Evolutionary conservation across 2,797 vertebrate genomes (phyloP).

Genomic region (Cirrhinus mrigala): DNA sequence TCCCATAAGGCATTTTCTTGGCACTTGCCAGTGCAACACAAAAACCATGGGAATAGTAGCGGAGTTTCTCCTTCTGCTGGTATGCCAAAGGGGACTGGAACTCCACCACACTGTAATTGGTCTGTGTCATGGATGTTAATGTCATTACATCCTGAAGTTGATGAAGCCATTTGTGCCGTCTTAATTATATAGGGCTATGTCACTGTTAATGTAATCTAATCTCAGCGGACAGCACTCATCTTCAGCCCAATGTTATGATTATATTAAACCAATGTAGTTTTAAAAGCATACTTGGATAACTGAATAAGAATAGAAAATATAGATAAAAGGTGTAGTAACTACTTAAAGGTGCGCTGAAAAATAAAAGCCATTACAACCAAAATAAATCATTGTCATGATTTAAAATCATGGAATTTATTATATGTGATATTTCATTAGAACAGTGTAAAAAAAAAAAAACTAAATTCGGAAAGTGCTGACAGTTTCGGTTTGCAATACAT

Average conservation of each 20-base stretch:
- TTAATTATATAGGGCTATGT: conserved; percentile 31
- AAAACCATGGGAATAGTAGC: conserved; percentile 15
- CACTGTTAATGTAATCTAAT: conserved; percentile 45
- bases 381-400: neutral
- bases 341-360: neutral
- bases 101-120: conserved; percentile 47
- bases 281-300: neutral
- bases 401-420: neutral
- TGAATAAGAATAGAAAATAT: neutral
- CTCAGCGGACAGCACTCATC: conserved; percentile 5
- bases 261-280: conserved; percentile 10
- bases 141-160: conserved; percentile 42
- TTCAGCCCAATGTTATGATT: conserved; percentile 12
- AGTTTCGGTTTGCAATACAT: neutral
- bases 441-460: conserved; percentile 6
- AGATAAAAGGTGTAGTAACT: neutral
- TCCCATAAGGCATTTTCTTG: conserved; percentile 38
- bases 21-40: conserved; percentile 10
- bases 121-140: conserved; percentile 52
- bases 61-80: conserved; percentile 36
- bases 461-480: conserved; percentile 12
- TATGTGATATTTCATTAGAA: neutral
- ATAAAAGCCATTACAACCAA: neutral
- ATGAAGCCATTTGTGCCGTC: conserved; percentile 36
- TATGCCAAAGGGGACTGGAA: neutral